These are phyloP conservation scores for Barnardius zonarius DNA, from an alignment of 2,113 vertebrate genomes.

Conservation along the genomic window DNA sequence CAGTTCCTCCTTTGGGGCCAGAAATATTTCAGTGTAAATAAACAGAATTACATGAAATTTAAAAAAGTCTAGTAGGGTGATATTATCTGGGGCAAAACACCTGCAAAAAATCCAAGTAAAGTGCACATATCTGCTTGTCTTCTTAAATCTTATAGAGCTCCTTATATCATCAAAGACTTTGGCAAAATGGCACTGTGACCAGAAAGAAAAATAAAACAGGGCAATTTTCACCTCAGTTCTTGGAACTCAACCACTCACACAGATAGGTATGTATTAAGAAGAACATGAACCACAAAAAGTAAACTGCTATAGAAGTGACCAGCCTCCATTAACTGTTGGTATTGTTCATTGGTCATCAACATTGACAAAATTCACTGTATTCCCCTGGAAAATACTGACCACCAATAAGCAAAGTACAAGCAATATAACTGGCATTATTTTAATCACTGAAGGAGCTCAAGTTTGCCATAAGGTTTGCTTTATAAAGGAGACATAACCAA, in stretches of 20 bases:
- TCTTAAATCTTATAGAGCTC: not conserved
- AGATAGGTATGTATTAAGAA: slow-evolving; percentile 27
- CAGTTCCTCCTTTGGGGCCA: not conserved
- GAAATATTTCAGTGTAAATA: not conserved
- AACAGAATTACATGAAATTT: not conserved
- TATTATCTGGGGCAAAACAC: not conserved
- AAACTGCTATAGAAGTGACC: slow-evolving; percentile 24
- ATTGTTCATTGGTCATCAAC: slow-evolving; percentile 24
- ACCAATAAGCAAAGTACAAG: not conserved
- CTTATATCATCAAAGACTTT: not conserved
- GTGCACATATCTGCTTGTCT: not conserved
- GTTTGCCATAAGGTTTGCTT: slow-evolving; percentile 17
- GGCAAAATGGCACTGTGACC: not conserved
- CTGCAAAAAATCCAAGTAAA: not conserved
- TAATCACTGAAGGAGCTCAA: slow-evolving; percentile 28
- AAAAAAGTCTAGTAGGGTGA: not conserved
- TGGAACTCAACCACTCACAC: not conserved
- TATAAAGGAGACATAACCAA: not conserved
- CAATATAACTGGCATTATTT: slow-evolving; percentile 51
- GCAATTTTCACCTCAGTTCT: not conserved
- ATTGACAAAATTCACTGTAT: slow-evolving; percentile 45
- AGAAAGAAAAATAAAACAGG: not conserved
- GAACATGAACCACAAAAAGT: slow-evolving; percentile 6
- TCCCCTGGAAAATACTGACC: slow-evolving; percentile 56
- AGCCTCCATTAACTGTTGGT: not conserved